A percentile compares a stretch with the other conserved stretches of the same genome.
Evolutionary conservation across 1,140 invertebrate genomes (phyloP).

Genomic region (Anastatus disparis): DNA sequence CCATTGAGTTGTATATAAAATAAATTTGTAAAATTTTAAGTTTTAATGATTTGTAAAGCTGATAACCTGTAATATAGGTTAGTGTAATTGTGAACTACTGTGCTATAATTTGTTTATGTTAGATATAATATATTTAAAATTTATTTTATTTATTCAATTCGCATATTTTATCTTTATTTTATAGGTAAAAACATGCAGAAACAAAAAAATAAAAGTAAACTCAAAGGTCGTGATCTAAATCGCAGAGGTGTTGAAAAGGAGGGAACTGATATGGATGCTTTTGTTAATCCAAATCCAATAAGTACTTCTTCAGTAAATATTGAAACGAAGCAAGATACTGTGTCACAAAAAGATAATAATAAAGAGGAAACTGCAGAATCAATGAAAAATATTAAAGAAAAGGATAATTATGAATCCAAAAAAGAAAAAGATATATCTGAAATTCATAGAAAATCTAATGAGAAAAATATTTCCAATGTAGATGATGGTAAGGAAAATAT

Average conservation of each 20-base stretch:
- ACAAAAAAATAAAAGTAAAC: slow-evolving; percentile 61
- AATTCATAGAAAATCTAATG: slow-evolving; percentile 24
- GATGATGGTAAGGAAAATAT: neutral
- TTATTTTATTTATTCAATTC: too few species aligned
- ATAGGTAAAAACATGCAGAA: slow-evolving; percentile 63
- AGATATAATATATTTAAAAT: too few species aligned
- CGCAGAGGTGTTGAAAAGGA: slow-evolving; percentile 67
- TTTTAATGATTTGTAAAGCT: too few species aligned
- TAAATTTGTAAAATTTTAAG: neutral
- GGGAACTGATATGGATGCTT: slow-evolving; percentile 68
- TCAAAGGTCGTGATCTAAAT: slow-evolving; percentile 60
- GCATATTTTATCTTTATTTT: neutral
- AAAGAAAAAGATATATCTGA: slow-evolving; percentile 48
- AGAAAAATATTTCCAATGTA: slow-evolving; percentile 21
- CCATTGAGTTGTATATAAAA: too few species aligned
- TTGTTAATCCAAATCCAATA: slow-evolving; percentile 52
- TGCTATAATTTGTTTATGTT: too few species aligned
- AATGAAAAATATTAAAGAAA: slow-evolving; percentile 55
- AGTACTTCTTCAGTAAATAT: slow-evolving; percentile 42
- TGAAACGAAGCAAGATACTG: slow-evolving; percentile 44
- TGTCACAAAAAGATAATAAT: slow-evolving; percentile 43
- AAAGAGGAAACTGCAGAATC: slow-evolving; percentile 46
- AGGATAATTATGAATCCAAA: slow-evolving; percentile 55
- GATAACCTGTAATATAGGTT: too few species aligned
- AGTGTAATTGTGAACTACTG: too few species aligned